These are phyloP conservation scores for Argentina silus DNA, from an alignment of 2,797 vertebrate genomes.

Conservation along the genomic window DNA sequence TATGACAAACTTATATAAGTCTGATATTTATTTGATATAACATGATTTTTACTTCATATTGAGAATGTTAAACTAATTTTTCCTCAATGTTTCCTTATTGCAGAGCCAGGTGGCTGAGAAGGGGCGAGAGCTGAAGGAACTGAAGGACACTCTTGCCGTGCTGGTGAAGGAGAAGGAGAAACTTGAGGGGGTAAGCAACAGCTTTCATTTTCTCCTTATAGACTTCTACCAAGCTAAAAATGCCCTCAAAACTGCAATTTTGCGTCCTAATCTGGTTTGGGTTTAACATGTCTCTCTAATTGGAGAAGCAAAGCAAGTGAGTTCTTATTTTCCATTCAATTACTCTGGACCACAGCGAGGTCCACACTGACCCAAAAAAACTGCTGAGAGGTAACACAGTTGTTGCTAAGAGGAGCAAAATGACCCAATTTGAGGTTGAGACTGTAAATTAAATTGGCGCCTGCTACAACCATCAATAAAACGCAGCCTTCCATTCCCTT, in stretches of 20 bases:
- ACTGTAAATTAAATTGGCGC: constrained; percentile 82
- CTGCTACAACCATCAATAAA: constrained; percentile 77
- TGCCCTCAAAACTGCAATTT: constrained; percentile 55
- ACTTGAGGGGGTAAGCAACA: constrained; percentile 77
- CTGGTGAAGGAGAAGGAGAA: constrained; percentile 87
- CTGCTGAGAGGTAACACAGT: constrained; percentile 63
- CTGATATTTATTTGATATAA: not conserved
- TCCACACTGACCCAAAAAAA: constrained; percentile 63
- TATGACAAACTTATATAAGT: not conserved
- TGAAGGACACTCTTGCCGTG: constrained; percentile 83
- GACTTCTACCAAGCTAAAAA: constrained; percentile 67
- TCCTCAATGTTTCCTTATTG: not conserved
- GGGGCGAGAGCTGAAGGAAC: constrained; percentile 87
- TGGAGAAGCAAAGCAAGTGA: constrained; percentile 75
- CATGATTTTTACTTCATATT: not conserved
- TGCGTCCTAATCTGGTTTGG: constrained; percentile 64
- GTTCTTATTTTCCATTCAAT: constrained; percentile 83
- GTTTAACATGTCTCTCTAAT: constrained; percentile 78
- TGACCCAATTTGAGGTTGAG: constrained; percentile 81
- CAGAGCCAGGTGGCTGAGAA: constrained; percentile 93
- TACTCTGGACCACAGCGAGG: constrained; percentile 76
- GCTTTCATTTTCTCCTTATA: constrained; percentile 71
- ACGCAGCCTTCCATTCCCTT: constrained; percentile 62
- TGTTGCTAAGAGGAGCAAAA: constrained; percentile 69
- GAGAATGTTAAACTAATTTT: not conserved